A percentile compares a stretch with the other conserved stretches of the same genome.
Evolutionary conservation across 2,888 invertebrate genomes (phyloP).

Genomic region (Zhuqinia jingwanae): DNA sequence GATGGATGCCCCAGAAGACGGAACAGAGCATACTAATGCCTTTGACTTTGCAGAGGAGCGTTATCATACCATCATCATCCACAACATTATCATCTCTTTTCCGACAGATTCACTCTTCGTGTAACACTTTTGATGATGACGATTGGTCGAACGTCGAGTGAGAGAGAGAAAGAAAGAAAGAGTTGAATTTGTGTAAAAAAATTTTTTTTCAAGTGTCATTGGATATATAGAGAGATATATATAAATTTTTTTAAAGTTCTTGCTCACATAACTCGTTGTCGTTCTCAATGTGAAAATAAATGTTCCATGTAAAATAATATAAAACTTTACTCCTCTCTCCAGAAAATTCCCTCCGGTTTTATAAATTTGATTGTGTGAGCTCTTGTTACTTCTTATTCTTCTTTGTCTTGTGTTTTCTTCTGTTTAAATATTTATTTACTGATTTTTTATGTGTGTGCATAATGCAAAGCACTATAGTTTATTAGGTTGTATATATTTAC

Average conservation of each 20-base stretch:
- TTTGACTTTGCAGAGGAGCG: too few relatives aligned
- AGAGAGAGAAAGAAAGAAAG: background rate
- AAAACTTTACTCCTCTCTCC: constrained; percentile 1
- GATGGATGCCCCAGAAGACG: background rate
- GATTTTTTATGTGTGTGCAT: too few relatives aligned
- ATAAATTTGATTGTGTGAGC: too few relatives aligned
- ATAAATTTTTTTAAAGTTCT: constrained; percentile 17
- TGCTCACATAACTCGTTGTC: constrained; percentile 5
- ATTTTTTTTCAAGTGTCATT: constrained; percentile 22
- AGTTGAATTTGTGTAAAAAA: background rate
- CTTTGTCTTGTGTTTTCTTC: too few relatives aligned
- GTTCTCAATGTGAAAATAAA: too few relatives aligned
- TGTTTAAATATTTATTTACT: too few relatives aligned
- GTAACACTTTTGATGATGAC: background rate
- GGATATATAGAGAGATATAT: background rate
- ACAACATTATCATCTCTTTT: background rate
- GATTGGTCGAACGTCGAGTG: background rate
- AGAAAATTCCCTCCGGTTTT: background rate
- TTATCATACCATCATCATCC: background rate
- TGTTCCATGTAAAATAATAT: too few relatives aligned
- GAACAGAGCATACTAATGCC: background rate
- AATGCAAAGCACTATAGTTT: too few relatives aligned
- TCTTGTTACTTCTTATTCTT: too few relatives aligned
- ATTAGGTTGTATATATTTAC: too few relatives aligned
- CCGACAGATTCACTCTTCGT: background rate